Conservation (phyloP, 2,797 vertebrate genomes). For the Cuculus canorus region DNA sequence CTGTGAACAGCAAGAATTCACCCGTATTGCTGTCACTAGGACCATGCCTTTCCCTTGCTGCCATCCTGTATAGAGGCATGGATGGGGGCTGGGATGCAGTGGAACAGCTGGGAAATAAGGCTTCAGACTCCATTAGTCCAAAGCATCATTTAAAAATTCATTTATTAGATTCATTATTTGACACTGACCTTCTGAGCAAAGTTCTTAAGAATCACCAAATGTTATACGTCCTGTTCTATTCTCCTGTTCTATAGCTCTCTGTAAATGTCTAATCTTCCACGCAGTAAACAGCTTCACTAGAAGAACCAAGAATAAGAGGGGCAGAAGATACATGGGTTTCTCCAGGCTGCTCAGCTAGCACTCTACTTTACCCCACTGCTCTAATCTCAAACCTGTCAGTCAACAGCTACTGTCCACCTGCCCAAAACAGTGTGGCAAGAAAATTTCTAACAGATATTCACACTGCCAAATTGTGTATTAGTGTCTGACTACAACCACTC, state of each 20-base stretch:
- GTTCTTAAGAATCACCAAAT: background rate
- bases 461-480: background rate
- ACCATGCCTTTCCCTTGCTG: background rate
- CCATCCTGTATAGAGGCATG: too few relatives aligned
- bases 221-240: background rate
- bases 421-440: background rate
- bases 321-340: background rate
- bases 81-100: fast-evolving
- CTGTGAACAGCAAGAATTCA: fast-evolving
- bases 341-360: background rate
- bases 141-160: background rate
- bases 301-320: background rate
- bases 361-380: background rate
- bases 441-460: background rate
- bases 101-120: background rate
- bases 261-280: background rate
- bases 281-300: background rate
- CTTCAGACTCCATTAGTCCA: background rate
- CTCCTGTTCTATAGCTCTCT: background rate
- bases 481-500: background rate
- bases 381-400: background rate
- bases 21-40: fast-evolving
- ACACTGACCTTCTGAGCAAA: background rate
- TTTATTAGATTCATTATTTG: background rate
- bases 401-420: background rate